Conservation (phyloP, 2,797 vertebrate genomes). For the Australoheros facetus region DNA sequence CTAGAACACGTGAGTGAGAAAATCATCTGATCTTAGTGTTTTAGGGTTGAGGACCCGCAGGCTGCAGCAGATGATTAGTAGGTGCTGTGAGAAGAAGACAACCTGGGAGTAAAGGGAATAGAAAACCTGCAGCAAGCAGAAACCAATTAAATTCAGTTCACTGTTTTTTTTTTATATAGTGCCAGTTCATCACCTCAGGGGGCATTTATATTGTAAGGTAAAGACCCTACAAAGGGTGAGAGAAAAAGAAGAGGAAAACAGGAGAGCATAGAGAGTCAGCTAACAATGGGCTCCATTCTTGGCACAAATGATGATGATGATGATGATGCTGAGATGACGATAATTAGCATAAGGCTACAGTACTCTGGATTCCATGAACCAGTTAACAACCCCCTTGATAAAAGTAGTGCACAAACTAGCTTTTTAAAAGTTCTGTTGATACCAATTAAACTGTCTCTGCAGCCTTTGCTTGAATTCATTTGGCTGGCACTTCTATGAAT, state of each 20-base stretch:
- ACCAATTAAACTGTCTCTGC: not conserved
- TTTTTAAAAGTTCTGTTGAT: not conserved
- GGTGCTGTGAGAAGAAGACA: not conserved
- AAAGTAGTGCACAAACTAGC: not conserved
- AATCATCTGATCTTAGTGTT: too few relatives aligned
- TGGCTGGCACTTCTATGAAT: not conserved
- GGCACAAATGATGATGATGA: not conserved
- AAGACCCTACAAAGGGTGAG: not conserved
- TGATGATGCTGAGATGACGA: too few relatives aligned
- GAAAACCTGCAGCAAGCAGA: not conserved
- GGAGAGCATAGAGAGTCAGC: not conserved
- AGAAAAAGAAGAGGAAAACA: not conserved
- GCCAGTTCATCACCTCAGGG: not conserved
- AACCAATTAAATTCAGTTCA: not conserved
- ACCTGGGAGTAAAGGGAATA: not conserved
- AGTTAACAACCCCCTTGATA: not conserved
- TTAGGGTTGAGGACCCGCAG: not conserved
- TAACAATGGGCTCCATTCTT: not conserved
- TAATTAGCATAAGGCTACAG: not conserved
- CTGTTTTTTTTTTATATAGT: accelerated
- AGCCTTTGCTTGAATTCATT: not conserved
- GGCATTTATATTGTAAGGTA: not conserved
- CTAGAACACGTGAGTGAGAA: too few relatives aligned
- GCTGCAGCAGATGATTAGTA: not conserved
- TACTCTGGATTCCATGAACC: not conserved